A percentile compares a stretch with the other conserved stretches of the same genome.
These are phyloP conservation scores for Neoaliturus tenellus DNA, from an alignment of 2,888 invertebrate genomes.

Conservation along the genomic window DNA sequence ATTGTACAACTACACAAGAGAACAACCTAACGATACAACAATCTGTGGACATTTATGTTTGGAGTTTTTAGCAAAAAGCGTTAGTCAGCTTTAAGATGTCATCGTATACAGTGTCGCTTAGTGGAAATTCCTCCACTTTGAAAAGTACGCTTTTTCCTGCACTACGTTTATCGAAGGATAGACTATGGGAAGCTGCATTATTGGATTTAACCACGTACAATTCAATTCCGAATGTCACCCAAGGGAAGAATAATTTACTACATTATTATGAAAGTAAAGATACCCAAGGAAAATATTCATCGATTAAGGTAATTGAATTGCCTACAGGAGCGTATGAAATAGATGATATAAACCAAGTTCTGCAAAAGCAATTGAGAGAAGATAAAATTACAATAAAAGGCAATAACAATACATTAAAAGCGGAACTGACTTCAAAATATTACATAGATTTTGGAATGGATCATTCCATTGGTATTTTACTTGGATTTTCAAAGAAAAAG, in stretches of 20 bases:
- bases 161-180: background rate
- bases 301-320: background rate
- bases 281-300: background rate
- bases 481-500: constrained; percentile 1
- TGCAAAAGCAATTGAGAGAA: background rate
- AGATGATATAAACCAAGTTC: background rate
- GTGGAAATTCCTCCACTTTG: background rate
- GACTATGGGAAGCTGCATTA: constrained; percentile 4
- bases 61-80: constrained; percentile 27
- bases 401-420: background rate
- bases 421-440: background rate
- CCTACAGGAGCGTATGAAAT: constrained; percentile 35
- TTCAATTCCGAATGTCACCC: constrained; percentile 23
- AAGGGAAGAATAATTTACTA: constrained; percentile 15
- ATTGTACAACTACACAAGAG: constrained; percentile 2
- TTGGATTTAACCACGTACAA: constrained; percentile 38
- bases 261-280: constrained; percentile 14
- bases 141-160: constrained; percentile 7
- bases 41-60: constrained; percentile 40
- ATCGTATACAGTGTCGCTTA: constrained; percentile 30
- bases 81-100: constrained; percentile 39
- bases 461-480: background rate
- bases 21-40: background rate
- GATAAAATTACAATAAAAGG: constrained; percentile 12
- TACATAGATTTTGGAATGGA: constrained; percentile 13